Conservation (phyloP, 1,140 invertebrate species). For the Neodiprion fabricii region DNA sequence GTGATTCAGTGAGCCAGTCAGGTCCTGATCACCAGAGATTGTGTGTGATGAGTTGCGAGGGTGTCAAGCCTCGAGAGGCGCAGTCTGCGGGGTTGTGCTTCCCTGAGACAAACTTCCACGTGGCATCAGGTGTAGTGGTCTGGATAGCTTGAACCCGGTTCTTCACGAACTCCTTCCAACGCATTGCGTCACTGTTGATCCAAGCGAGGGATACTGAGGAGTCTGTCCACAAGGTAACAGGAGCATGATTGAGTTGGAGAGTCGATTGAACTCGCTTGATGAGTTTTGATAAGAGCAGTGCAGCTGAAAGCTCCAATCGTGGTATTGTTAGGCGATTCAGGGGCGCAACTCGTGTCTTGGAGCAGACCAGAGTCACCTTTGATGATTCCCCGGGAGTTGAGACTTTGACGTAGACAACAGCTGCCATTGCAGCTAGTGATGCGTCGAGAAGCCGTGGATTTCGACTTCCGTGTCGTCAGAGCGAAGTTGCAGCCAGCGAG, state of each 20-base stretch:
- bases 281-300: conserved; percentile 18
- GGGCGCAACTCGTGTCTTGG: conserved; percentile 21
- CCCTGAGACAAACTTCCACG: too few species aligned
- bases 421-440: conserved; percentile 14
- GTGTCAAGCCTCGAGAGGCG: too few species aligned
- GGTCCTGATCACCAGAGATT: too few species aligned
- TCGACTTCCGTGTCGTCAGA: neutral
- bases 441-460: conserved; percentile 21
- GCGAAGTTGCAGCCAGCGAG: conserved; percentile 24
- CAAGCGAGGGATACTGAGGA: conserved; percentile 18
- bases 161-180: too few species aligned
- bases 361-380: neutral
- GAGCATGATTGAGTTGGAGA: neutral
- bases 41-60: too few species aligned
- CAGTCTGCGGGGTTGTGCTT: too few species aligned
- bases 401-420: conserved; percentile 19
- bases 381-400: neutral
- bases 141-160: too few species aligned
- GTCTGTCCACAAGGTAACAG: conserved; percentile 11
- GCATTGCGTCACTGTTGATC: neutral
- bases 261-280: neutral
- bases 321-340: conserved; percentile 13
- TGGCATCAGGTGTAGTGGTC: too few species aligned
- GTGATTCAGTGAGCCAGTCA: too few species aligned
- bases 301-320: conserved; percentile 22